Conservation (phyloP, 2,888 invertebrate species). For the Rotaria sp. region DNA sequence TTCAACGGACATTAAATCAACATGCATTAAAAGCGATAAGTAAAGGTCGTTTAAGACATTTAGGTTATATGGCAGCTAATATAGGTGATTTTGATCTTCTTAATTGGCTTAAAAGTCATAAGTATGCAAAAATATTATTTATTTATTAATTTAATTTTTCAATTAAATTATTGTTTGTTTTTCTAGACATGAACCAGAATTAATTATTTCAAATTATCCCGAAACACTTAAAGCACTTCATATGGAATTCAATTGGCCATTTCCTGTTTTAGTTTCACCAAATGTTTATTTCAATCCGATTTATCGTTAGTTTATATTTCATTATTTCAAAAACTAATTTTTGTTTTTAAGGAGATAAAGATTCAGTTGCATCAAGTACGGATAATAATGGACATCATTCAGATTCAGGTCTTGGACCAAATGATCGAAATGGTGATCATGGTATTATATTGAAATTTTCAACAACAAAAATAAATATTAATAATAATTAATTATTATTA, state of each 20-base stretch:
- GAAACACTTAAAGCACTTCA: constrained; percentile 30
- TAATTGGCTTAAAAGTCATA: not conserved
- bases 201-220: constrained; percentile 33
- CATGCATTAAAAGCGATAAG: not conserved
- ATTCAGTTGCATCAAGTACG: not conserved
- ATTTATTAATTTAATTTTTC: not conserved
- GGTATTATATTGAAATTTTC: no score
- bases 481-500: not conserved
- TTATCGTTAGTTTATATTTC: not conserved
- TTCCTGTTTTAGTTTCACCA: constrained; percentile 23
- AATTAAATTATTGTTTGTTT: not conserved
- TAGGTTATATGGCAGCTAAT: constrained; percentile 22
- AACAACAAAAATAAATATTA: no score
- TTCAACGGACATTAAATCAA: constrained; percentile 28
- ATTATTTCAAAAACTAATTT: not conserved
- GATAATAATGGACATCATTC: constrained; percentile 12
- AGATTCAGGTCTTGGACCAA: not conserved
- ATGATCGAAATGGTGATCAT: not conserved
- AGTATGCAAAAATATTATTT: not conserved
- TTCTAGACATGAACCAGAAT: constrained; percentile 9
- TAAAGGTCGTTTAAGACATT: constrained; percentile 17
- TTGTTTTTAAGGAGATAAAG: not conserved
- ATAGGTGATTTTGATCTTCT: constrained; percentile 17
- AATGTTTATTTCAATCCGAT: constrained; percentile 25
- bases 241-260: constrained; percentile 39